Percentiles rank a stretch among this genome's conserved stretches.
These are phyloP conservation scores for Henricia sp. DNA, from an alignment of 53 echinoderm and acorn worm species.

Conservation along the genomic window DNA sequence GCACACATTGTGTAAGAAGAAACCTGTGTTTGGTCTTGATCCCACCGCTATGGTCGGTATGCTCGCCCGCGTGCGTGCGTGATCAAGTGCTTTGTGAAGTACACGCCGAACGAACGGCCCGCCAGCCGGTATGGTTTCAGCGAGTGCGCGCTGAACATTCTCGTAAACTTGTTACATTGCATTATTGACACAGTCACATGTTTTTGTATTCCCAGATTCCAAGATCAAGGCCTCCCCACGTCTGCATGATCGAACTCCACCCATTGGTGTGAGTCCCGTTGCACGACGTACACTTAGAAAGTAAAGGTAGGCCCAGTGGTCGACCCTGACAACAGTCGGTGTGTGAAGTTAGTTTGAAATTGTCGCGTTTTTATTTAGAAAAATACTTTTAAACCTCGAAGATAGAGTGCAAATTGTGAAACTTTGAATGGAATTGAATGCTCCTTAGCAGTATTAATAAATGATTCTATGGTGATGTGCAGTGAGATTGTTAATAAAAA, in stretches of 20 bases:
- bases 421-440: not conserved
- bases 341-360: not conserved
- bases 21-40: no score
- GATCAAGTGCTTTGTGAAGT: no score
- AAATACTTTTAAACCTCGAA: not conserved
- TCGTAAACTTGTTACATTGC: no score
- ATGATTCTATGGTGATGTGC: not conserved
- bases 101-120: no score
- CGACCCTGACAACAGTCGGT: not conserved
- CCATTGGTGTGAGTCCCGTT: slow-evolving; percentile 52
- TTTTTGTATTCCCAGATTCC: slow-evolving; percentile 22
- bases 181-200: not conserved
- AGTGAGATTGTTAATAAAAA: not conserved
- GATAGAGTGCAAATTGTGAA: not conserved
- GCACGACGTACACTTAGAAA: slow-evolving; percentile 50
- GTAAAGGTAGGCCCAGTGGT: not conserved
- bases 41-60: no score
- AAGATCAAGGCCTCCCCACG: slow-evolving; percentile 45
- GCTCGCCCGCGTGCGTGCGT: no score
- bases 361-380: not conserved
- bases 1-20: no score
- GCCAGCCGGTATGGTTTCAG: no score
- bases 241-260: slow-evolving; percentile 16
- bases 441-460: not conserved
- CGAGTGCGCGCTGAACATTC: no score